A percentile compares a stretch with the other conserved stretches of the same genome.
Evolutionary conservation across 2,113 vertebrate genomes (phyloP).

Genomic region (Heliornis fulica): DNA sequence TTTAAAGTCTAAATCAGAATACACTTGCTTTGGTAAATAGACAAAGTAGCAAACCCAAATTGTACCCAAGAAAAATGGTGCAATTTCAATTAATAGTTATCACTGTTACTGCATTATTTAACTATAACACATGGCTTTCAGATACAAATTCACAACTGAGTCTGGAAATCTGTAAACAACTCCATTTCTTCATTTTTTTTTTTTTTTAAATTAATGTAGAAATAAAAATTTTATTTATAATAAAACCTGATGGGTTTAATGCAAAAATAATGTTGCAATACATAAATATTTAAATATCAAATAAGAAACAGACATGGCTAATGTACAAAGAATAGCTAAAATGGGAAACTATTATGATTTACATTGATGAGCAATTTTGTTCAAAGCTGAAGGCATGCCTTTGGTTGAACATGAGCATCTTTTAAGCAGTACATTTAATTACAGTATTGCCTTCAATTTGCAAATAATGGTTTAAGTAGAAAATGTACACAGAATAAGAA

Average conservation of each 20-base stretch:
- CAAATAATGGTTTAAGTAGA: background rate
- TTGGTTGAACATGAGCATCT: background rate
- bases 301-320: background rate
- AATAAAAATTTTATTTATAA: too few species aligned
- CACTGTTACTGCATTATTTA: background rate
- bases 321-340: background rate
- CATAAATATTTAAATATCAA: too few species aligned
- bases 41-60: background rate
- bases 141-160: background rate
- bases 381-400: background rate
- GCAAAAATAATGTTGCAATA: too few species aligned
- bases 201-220: too few species aligned
- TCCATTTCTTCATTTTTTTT: accelerated
- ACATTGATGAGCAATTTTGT: background rate
- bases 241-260: too few species aligned
- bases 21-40: background rate
- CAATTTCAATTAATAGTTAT: background rate
- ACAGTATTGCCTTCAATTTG: background rate
- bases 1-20: background rate
- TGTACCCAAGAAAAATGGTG: background rate
- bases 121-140: background rate
- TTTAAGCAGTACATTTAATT: background rate
- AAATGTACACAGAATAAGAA: background rate
- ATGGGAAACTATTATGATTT: background rate
- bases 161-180: background rate